A percentile compares a stretch with the other conserved stretches of the same genome.
Evolutionary conservation across 2,797 vertebrate species (phyloP).

Genomic region (Argentina silus): DNA sequence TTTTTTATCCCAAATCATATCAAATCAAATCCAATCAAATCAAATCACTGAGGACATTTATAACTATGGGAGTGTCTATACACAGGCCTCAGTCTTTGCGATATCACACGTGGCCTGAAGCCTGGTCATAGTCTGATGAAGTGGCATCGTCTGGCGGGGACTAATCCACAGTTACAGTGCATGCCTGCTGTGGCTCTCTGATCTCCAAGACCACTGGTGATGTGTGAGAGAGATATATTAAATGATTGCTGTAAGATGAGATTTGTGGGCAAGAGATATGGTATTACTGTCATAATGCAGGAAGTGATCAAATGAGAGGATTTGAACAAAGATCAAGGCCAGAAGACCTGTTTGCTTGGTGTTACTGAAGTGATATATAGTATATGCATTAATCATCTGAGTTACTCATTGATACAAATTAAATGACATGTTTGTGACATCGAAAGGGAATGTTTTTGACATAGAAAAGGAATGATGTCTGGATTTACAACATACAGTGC

Average conservation of each 20-base stretch:
- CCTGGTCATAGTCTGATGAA: not conserved
- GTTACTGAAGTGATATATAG: too few relatives aligned
- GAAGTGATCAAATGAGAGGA: constrained; percentile 3
- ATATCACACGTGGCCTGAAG: constrained; percentile 19
- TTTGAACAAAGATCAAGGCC: constrained; percentile 2
- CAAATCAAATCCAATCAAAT: too few relatives aligned
- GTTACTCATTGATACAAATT: too few relatives aligned
- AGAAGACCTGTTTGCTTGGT: too few relatives aligned
- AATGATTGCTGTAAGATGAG: constrained; percentile 17
- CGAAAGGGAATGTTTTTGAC: too few relatives aligned
- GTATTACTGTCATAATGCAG: not conserved
- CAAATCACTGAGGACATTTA: too few relatives aligned
- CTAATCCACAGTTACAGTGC: constrained; percentile 28
- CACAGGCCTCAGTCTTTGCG: not conserved
- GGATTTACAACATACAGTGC: too few relatives aligned
- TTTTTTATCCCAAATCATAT: too few relatives aligned
- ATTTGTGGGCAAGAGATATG: constrained; percentile 12
- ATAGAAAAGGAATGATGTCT: too few relatives aligned
- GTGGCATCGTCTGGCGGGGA: not conserved
- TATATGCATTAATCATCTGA: too few relatives aligned
- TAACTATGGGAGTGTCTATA: too few relatives aligned
- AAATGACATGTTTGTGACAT: too few relatives aligned
- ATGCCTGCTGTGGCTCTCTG: constrained; percentile 5
- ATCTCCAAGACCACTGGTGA: constrained; percentile 25
- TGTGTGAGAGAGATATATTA: constrained; percentile 18